These are phyloP conservation scores for Drosophila lini DNA, from an alignment of 1,140 invertebrate genomes.

Conservation along the genomic window DNA sequence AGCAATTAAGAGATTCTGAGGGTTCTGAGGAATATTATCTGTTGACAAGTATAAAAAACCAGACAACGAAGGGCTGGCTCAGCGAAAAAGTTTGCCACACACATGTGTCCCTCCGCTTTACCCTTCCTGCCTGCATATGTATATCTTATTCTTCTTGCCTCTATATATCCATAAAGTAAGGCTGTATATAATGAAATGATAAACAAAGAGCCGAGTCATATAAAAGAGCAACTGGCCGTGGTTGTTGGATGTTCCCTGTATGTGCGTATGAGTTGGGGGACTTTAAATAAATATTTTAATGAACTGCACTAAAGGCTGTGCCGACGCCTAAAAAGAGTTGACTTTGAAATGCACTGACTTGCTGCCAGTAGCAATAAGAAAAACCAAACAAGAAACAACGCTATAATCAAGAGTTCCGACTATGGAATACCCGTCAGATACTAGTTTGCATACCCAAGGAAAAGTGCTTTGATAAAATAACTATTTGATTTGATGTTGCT, in stretches of 20 bases:
- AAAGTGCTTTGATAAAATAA: background rate
- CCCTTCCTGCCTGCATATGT: background rate
- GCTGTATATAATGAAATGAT: slow-evolving; percentile 46
- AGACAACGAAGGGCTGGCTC: slow-evolving; percentile 13
- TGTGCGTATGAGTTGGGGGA: slow-evolving; percentile 8
- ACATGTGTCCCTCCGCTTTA: slow-evolving; percentile 18
- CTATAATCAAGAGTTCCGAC: slow-evolving; percentile 6
- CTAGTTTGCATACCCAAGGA: background rate
- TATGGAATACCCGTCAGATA: slow-evolving; percentile 3
- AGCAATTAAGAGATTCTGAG: slow-evolving; percentile 33
- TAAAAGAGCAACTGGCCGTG: slow-evolving; percentile 50
- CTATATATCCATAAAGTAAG: slow-evolving; percentile 42
- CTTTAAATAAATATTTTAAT: slow-evolving; percentile 61
- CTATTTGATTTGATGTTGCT: too few species aligned
- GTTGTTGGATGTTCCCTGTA: slow-evolving; percentile 7
- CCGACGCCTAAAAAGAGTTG: slow-evolving; percentile 47
- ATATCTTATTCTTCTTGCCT: slow-evolving; percentile 1
- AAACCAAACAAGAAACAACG: background rate
- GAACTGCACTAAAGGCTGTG: slow-evolving; percentile 54
- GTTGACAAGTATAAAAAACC: slow-evolving; percentile 34
- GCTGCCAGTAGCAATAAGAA: slow-evolving; percentile 31
- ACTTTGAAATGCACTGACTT: slow-evolving; percentile 51
- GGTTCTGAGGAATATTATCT: slow-evolving; percentile 32
- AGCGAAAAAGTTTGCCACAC: slow-evolving; percentile 35
- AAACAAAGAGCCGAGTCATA: slow-evolving; percentile 57